phyloP scores from a whole-genome alignment of 2,888 invertebrate genomes.

The Drosophila cracens region DNA sequence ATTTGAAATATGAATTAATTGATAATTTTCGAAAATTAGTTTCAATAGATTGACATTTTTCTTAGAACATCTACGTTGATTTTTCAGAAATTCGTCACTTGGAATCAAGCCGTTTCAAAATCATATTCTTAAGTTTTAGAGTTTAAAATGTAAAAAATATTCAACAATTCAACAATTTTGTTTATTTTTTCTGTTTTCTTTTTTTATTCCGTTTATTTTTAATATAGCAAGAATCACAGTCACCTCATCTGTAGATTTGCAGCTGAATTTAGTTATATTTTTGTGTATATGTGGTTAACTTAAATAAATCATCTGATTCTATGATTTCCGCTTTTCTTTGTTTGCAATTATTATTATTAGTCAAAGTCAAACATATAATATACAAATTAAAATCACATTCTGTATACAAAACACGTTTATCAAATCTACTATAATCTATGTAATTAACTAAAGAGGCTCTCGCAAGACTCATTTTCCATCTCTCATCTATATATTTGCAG shows the following conservation, averaged over 20 bases:
- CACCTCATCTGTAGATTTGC: conserved; percentile 61
- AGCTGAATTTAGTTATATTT: conserved; percentile 26
- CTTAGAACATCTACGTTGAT: conserved; percentile 2
- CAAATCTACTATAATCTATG: conserved; percentile 9
- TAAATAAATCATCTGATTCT: conserved; percentile 32
- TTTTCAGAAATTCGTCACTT: conserved; percentile 20
- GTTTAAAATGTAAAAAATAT: conserved; percentile 1
- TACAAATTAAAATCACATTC: conserved; percentile 22
- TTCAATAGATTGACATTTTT: conserved; percentile 2
- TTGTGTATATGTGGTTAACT: conserved; percentile 13
- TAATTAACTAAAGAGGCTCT: conserved; percentile 25
- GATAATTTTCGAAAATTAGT: not conserved
- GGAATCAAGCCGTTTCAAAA: conserved; percentile 1
- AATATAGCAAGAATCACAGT: conserved; percentile 64
- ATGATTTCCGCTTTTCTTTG: conserved; percentile 7
- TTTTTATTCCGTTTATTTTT: conserved; percentile 47
- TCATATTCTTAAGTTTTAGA: conserved; percentile 8
- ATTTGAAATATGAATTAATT: conserved; percentile 22
- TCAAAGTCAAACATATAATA: conserved; percentile 1
- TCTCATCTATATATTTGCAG: conserved; percentile 80
- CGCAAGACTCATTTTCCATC: conserved; percentile 63
- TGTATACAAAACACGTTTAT: conserved; percentile 18
- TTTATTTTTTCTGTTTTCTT: conserved; percentile 36
- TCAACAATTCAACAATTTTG: conserved; percentile 19
- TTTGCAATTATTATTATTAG: conserved; percentile 16